Evolutionary conservation across 1,140 invertebrate species (phyloP).

Genomic region (Bradynema listronoti): DNA sequence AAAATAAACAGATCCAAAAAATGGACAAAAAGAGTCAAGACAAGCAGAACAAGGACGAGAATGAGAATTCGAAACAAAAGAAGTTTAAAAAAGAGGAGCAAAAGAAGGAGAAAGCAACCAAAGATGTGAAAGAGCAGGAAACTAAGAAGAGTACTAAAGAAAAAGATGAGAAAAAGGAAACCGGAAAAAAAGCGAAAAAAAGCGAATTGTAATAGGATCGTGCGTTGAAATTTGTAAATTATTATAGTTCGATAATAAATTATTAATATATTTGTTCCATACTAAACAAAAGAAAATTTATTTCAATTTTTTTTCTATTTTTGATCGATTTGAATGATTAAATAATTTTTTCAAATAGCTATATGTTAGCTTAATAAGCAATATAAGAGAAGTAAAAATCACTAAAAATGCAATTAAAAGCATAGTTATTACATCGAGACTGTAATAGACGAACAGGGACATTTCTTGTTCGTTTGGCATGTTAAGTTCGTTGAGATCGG

Average conservation of each 20-base stretch:
- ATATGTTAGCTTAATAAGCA: too few relatives aligned
- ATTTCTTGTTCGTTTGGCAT: constrained; percentile 15
- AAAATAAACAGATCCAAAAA: too few relatives aligned
- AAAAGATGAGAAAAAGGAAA: not conserved
- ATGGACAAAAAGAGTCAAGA: too few relatives aligned
- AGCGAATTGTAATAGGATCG: not conserved
- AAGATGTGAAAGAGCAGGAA: constrained; percentile 7
- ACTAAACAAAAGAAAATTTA: not conserved
- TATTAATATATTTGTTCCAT: too few relatives aligned
- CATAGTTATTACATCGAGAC: constrained; percentile 22
- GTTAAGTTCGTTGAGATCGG: constrained; percentile 22
- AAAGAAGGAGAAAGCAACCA: constrained; percentile 10
- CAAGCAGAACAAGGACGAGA: too few relatives aligned
- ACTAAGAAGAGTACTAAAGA: constrained; percentile 1
- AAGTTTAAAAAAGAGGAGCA: constrained; percentile 9
- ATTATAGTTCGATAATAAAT: too few relatives aligned
- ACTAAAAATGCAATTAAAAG: too few relatives aligned
- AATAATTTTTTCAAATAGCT: too few relatives aligned
- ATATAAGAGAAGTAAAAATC: too few relatives aligned
- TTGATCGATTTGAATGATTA: too few relatives aligned
- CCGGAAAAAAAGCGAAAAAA: not conserved
- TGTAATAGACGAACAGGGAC: constrained; percentile 14
- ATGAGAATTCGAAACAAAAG: constrained; percentile 19
- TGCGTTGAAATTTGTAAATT: too few relatives aligned
- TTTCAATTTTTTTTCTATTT: not conserved